Evolutionary conservation across 2,797 vertebrate genomes (phyloP), one percentile per base, ranked within the genome.

Genomic region (Cynodonichthys magdalenae): DNA sequence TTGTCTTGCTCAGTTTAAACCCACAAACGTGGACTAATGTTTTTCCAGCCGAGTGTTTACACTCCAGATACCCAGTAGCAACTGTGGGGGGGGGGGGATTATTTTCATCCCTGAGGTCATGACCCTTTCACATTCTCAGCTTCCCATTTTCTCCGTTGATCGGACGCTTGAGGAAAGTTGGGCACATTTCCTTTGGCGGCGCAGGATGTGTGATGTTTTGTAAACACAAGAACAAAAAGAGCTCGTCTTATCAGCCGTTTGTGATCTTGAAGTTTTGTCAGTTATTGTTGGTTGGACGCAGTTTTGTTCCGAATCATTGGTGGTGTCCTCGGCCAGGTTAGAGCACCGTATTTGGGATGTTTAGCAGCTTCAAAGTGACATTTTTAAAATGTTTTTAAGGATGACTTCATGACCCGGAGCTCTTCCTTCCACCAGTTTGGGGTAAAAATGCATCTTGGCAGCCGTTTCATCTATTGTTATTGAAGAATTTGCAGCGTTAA

Each of bases 51-150:
- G 81, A 48, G 48, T 87, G 87, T 91, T 90, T 91, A 85, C 71
- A 82, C 66, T 73, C 67, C 86, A 84, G 82, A 87, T 89, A 88
- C 87, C 77, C 86, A 29, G 87, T 91, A 89, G 89, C 88, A 76
- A 88, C 82, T 75, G 24, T 24, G 24, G 3, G 24, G 24, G 2
- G 24, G 24, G 54, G 82, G 74, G 84, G 86, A 85, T 86, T 79
- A 84, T 80, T 81, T 88, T 67, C 82, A 83, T 77, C 84, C 82
- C 81, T 3, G 63, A 78, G 87, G 88, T 85, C 69, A 68, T 77
- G 87, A 89, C 87, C 89, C 79, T 79, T 85, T 87, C 84, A 76
- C 86, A 77, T 89, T 89, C 85, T 90, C 69, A 71, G 58, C 82
- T 87, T 85, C 80, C 80, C 74, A 55, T 87, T 85, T 80, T 77